These are phyloP conservation scores for Gadopsis bispinosus DNA, from an alignment of 2,797 vertebrate genomes.

Conservation along the genomic window DNA sequence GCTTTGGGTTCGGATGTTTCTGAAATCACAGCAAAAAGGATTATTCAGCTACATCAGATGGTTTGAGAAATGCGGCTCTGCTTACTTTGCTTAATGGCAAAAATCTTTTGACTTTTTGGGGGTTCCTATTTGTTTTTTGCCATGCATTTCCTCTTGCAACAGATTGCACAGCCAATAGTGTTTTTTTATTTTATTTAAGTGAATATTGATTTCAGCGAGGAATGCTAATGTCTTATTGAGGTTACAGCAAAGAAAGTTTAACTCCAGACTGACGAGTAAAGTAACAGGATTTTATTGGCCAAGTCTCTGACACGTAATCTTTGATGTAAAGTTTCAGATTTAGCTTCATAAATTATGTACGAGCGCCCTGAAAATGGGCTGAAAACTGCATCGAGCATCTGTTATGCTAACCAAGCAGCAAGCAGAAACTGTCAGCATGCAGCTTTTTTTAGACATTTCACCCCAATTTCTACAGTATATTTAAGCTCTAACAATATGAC, in stretches of 20 bases:
- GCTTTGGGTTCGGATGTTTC: not conserved
- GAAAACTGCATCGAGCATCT: slow-evolving; percentile 51
- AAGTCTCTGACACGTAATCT: slow-evolving; percentile 25
- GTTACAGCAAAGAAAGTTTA: not conserved
- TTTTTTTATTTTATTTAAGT: slow-evolving; percentile 16
- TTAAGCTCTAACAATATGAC: slow-evolving; percentile 1
- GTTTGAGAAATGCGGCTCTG: slow-evolving; percentile 11
- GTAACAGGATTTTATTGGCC: slow-evolving; percentile 5
- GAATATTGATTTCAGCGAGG: slow-evolving; percentile 47
- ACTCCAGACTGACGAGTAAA: not conserved
- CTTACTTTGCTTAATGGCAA: not conserved
- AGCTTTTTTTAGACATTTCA: slow-evolving; percentile 31
- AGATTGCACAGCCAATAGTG: slow-evolving; percentile 14
- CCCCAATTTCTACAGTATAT: not conserved
- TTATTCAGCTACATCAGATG: slow-evolving; percentile 1
- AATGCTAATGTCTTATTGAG: slow-evolving; percentile 35
- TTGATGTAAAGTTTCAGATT: slow-evolving; percentile 71
- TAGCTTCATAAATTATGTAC: slow-evolving; percentile 64
- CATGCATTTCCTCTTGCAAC: slow-evolving; percentile 12
- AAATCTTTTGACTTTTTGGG: not conserved
- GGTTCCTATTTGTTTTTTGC: not conserved
- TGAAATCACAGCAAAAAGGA: not conserved
- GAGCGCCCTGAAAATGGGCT: slow-evolving; percentile 45
- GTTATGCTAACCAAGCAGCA: slow-evolving; percentile 39
- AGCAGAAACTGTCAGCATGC: slow-evolving; percentile 28